phyloP scores from a whole-genome alignment of 2,888 invertebrate species.

The Nesidiocoris tenuis region DNA sequence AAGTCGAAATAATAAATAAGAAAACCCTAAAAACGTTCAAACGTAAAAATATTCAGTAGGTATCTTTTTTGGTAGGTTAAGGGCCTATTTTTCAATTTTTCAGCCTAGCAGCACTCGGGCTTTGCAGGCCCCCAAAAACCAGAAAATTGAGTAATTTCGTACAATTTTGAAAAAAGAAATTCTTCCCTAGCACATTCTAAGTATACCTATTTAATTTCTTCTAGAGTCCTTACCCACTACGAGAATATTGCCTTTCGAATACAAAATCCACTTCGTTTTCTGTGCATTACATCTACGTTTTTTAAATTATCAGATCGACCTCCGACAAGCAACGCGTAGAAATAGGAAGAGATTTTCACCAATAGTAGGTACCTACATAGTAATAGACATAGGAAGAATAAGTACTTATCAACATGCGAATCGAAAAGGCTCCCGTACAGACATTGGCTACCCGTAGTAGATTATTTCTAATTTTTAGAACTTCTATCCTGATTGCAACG shows the following conservation, averaged over 20 bases:
- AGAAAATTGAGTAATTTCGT: too few species aligned
- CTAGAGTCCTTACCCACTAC: too few species aligned
- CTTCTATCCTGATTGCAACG: slow-evolving; percentile 10
- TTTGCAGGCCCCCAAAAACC: too few species aligned
- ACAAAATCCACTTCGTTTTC: neutral
- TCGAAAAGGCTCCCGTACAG: neutral
- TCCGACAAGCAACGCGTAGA: neutral
- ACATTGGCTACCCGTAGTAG: slow-evolving; percentile 19
- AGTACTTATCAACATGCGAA: neutral
- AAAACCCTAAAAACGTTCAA: too few species aligned
- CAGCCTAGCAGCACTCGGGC: too few species aligned
- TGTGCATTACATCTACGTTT: neutral
- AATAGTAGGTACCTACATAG: neutral
- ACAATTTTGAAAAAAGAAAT: too few species aligned
- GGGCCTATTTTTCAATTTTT: too few species aligned
- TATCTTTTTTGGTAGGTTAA: too few species aligned
- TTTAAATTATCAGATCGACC: neutral
- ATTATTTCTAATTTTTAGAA: slow-evolving; percentile 19
- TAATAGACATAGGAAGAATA: neutral
- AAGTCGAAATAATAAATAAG: too few species aligned
- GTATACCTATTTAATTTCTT: too few species aligned
- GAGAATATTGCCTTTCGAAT: neutral
- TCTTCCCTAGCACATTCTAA: too few species aligned
- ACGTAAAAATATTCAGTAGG: too few species aligned
- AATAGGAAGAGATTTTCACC: neutral